Evolutionary conservation across 92 coral and sea anemone genomes (phyloP), one percentile per base, ranked within the genome.

Genomic region (Chrysogorgia sp.): DNA sequence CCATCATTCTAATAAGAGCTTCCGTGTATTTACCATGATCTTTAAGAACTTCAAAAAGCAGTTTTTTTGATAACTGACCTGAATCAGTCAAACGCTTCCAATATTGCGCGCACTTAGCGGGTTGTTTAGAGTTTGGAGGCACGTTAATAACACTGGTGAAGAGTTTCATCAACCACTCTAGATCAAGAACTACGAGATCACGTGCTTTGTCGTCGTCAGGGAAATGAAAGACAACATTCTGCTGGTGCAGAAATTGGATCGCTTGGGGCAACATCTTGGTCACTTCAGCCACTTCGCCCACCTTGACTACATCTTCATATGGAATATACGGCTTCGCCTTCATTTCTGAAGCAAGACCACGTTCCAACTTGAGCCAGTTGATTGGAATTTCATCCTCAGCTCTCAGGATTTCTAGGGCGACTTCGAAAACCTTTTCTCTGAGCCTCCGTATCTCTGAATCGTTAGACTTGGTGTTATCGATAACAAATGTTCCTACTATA

Each of bases 361-460:
- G 53, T 47, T 47, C 53, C 53, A 47, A 47, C 53, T n/a, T 47
- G 53, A 47, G 53, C 53, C 53, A 47, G 53, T 47, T 47, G 15
- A 47, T 47, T 7, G 53, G 53, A 47, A 47, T 7, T 47, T 47
- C 15, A 47, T 47, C 53, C 15, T 47, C 17, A 47, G 53, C 10
- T 47, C 15, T 47, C 53, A 47, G 53, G 2, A 47, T 47, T n/a
- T 47, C 53, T 47, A 7, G 53, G 10, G 14, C 7, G n/a, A n/a
- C 15, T 6, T 47, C 53, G n/a, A 47, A 47, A 47, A 47, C 15
- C 53, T 6, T 15, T 15, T 47, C 53, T 47, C 53, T 12, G 15
- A 47, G 53, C 14, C 15, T 15, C 15, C 15, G 10, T n/a, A 47
- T 2, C 53, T 47, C 53, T 2, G n/a, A 37, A 37, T 37, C 6